Conservation (phyloP, 1,140 invertebrate species). For the Zelostemma sp. region DNA sequence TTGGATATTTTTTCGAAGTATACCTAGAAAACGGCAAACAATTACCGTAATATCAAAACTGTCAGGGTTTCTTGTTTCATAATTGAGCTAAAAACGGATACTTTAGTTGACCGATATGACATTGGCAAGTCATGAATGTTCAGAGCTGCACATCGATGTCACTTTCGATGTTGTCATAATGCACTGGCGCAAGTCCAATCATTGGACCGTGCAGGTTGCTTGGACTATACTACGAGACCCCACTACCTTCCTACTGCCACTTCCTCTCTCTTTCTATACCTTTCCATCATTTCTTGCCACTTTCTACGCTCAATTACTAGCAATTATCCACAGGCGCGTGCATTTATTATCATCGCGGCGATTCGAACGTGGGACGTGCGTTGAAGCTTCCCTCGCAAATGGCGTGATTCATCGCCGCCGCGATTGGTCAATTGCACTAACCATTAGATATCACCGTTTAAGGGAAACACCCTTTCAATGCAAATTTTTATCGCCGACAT, state of each 20-base stretch:
- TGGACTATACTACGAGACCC: conserved; percentile 8
- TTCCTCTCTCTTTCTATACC: conserved; percentile 21
- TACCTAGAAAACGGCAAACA: too few relatives aligned
- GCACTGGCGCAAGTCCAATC: conserved; percentile 9
- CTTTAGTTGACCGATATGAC: too few relatives aligned
- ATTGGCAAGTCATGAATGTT: background rate
- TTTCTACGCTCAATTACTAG: conserved; percentile 49
- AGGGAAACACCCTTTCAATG: conserved; percentile 29
- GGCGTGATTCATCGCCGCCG: conserved; percentile 33
- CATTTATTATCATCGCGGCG: conserved; percentile 39
- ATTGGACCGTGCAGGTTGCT: conserved; percentile 10
- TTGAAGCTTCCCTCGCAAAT: conserved; percentile 22
- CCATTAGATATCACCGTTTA: conserved; percentile 31
- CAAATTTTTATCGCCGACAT: too few relatives aligned
- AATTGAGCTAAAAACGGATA: too few relatives aligned
- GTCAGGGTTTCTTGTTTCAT: too few relatives aligned
- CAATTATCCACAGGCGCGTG: conserved; percentile 41
- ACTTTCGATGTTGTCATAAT: conserved; percentile 11
- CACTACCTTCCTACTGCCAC: background rate
- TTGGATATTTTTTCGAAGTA: too few relatives aligned
- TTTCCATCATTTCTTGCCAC: conserved; percentile 23
- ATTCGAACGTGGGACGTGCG: conserved; percentile 35
- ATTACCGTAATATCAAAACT: too few relatives aligned
- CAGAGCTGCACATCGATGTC: conserved; percentile 1
- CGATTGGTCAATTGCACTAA: conserved; percentile 22